Conservation (phyloP, 2,888 invertebrate genomes). For the Willowsia nigromaculata region DNA sequence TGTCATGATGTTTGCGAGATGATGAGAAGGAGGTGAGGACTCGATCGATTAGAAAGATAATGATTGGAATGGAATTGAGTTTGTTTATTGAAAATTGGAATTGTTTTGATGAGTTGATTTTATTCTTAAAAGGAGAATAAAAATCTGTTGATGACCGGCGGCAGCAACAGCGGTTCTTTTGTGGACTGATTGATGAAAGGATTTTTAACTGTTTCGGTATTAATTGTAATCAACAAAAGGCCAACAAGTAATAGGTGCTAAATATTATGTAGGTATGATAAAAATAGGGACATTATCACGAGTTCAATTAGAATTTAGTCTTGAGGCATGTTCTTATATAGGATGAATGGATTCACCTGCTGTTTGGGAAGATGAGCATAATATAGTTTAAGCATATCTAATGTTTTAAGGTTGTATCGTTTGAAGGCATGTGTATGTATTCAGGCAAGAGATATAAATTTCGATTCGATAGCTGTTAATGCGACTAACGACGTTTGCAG, state of each 20-base stretch:
- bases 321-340: not conserved
- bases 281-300: not conserved
- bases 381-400: no score
- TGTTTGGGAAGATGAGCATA: no score
- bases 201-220: constrained; percentile 2
- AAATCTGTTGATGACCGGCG: not conserved
- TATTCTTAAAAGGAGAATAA: not conserved
- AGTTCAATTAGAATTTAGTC: not conserved
- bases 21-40: constrained; percentile 8
- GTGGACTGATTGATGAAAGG: not conserved
- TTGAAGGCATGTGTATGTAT: no score
- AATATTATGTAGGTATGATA: not conserved
- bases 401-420: no score
- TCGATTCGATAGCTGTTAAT: no score
- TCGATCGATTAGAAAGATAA: constrained; percentile 13
- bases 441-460: not conserved
- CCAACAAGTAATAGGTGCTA: not conserved
- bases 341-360: no score
- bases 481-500: no score
- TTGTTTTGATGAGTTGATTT: not conserved
- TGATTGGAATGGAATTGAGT: not conserved
- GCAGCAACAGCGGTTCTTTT: constrained; percentile 9
- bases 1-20: not conserved
- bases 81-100: not conserved
- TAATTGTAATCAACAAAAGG: not conserved